Evolutionary conservation across 2,797 vertebrate species (phyloP).

Genomic region (Linurgus olivaceus): DNA sequence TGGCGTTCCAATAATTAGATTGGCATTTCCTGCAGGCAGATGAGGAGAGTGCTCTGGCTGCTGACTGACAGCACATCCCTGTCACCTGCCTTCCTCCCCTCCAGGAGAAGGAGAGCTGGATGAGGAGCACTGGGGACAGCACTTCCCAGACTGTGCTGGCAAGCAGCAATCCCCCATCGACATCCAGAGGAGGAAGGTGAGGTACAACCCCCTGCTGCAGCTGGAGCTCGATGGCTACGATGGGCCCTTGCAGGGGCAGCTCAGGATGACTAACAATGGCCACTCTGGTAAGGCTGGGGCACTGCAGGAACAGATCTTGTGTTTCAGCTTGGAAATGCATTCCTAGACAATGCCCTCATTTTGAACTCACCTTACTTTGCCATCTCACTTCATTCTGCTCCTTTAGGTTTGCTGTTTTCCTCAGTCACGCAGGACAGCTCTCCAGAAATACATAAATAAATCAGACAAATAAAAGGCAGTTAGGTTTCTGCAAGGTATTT

Average conservation of each 20-base stretch:
- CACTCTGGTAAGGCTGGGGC: constrained; percentile 83
- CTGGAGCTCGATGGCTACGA: constrained; percentile 82
- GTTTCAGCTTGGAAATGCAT: neutral
- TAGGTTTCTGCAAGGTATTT: neutral
- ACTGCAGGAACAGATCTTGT: neutral
- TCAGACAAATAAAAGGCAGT: neutral
- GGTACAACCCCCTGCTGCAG: constrained; percentile 67
- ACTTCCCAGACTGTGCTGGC: constrained; percentile 80
- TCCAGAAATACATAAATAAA: neutral
- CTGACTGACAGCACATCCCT: neutral
- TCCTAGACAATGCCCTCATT: neutral
- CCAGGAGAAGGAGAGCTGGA: constrained; percentile 80
- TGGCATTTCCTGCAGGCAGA: neutral
- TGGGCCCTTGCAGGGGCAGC: constrained; percentile 42
- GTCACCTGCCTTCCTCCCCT: neutral
- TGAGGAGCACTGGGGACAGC: constrained; percentile 82
- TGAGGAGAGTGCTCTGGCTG: neutral
- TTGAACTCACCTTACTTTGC: neutral
- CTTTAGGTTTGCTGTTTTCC: neutral
- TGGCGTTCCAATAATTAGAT: neutral
- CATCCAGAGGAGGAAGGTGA: constrained; percentile 80
- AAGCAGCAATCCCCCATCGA: constrained; percentile 87
- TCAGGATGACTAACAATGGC: constrained; percentile 88
- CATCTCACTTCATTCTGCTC: neutral
- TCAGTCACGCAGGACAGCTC: neutral